Evolutionary conservation across 1,140 invertebrate species (phyloP), one percentile per base, ranked within the genome.

Genomic region (Drosophila nasuta): DNA sequence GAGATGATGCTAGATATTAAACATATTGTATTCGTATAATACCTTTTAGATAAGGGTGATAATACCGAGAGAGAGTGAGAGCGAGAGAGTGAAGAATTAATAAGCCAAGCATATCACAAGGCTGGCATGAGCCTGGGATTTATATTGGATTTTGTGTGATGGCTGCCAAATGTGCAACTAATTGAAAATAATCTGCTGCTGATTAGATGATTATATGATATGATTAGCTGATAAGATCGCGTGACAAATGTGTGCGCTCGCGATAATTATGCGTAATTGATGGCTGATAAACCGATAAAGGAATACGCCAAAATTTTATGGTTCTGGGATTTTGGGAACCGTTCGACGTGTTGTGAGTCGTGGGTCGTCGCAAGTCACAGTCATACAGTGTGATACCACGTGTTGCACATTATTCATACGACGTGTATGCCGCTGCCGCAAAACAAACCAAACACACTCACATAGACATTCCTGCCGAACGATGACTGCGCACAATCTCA

Each of bases 131-230:
- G 38, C 57, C 58, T 63, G 66, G 69, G 83, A 88, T 88, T 88
- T 85, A 89, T 83, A 88, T 89, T 88, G 63, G 81, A 71, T 78
- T 86, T 75, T 8, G 41, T 48, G 28, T 72, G 83, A 80, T 67
- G 79, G 77, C 77, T 83, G 83, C 77, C 75, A 58, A 52, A 54
- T 43, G 43, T 58, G 49, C 30, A 70, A 77, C 77, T 88, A 88
- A 88, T 88, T 88, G 83, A 88, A 89, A 88, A 83, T 82, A 83
- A 89, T 89, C 85, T 72, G 66, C 49, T 48, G 59, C 85, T 87
- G 83, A 87, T 88, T 78, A 82, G 77, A 13, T 49, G 49, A 67
- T 57, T 41, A 57, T 57, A 11, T 57, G 54, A 57, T 68, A 57
- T 57, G 54, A 57, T 68, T 87, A 66, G 41, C 73, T 68, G 82